Evolutionary conservation across 2,888 invertebrate species (phyloP), one percentile per base, ranked within the genome.

Genomic region (Sthenelais limicola): DNA sequence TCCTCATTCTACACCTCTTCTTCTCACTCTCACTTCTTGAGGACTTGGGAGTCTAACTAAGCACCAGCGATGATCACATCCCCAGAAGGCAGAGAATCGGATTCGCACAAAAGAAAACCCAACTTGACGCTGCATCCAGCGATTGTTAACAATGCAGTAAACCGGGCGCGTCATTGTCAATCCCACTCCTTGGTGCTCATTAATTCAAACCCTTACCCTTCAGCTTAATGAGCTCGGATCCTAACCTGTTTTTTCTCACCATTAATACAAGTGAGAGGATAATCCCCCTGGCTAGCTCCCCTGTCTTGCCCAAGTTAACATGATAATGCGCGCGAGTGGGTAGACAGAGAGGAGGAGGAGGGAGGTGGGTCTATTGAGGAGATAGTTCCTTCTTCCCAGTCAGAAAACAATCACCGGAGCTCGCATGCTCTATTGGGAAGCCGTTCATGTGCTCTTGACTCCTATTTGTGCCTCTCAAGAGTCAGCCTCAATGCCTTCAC

Each of bases 151-250:
- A 62, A 62, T 38, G 62, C 62, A 62, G 38, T 62, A 62, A 43
- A 62, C 38, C 38, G 15, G 62, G 62, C 38, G 38, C 62, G 38
- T 43, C 24, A 62, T 62, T 62, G 62, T 62, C 62, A 38, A 21
- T 62, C 62, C 30, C 32, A 3, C 56, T 21, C 33, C 32, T n/a
- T 43, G 38, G 24, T 43, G 5, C 62, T 62, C 62, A 62, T 62
- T 62, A 62, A 62, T 62, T 62, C 62, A 62, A 62, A 62, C 62
- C 62, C 62, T 38, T 62, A 62, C 62, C 62, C 62, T 62, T 62
- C 62, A 62, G 62, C 62, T 38, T 62, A 62, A 62, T 62, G 62
- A 62, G 62, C 62, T 62, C 35, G 62, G 35, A 35, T 62, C 62
- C 62, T 38, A 62, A 62, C 35, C 62, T 12, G 38, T 35, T 62